phyloP scores from a whole-genome alignment of 2,113 vertebrate species.

The Pycnonotus jocosus region DNA sequence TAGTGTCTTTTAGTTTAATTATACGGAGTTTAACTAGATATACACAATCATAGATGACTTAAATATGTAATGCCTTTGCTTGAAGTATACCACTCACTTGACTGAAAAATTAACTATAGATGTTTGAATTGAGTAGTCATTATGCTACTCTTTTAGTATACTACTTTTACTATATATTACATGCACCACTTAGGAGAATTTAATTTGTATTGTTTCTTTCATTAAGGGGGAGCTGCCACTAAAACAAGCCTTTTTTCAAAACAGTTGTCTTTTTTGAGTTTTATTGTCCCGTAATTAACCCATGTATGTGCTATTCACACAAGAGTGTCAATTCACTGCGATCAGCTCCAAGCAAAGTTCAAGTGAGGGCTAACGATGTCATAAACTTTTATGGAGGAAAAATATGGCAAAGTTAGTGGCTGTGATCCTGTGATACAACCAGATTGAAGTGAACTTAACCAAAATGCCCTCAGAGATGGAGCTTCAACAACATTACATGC shows the following conservation, averaged over 20 bases:
- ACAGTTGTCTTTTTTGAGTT: background rate
- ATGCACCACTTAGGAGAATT: background rate
- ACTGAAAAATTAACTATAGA: background rate
- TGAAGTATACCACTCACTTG: background rate
- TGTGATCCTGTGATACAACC: conserved; percentile 5
- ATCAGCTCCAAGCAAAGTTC: background rate
- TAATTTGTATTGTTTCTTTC: background rate
- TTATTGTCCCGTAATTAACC: background rate
- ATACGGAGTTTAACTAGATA: background rate
- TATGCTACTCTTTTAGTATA: background rate
- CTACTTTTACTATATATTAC: background rate
- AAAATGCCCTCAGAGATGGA: conserved; percentile 1
- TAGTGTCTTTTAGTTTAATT: background rate
- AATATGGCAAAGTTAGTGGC: background rate
- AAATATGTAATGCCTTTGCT: background rate
- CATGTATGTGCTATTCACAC: background rate
- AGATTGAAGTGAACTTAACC: background rate
- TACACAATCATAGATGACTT: background rate
- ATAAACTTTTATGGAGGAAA: conserved; percentile 24
- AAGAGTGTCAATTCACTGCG: background rate
- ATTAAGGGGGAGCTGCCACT: background rate
- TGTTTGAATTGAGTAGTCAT: background rate
- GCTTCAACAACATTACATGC: background rate
- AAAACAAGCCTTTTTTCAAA: background rate
- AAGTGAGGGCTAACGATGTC: background rate